A percentile compares a stretch with the other conserved stretches of the same genome.
Conservation (phyloP, 35 echinoderm and acorn worm species). For the Apostichopus parvimensis region DNA sequence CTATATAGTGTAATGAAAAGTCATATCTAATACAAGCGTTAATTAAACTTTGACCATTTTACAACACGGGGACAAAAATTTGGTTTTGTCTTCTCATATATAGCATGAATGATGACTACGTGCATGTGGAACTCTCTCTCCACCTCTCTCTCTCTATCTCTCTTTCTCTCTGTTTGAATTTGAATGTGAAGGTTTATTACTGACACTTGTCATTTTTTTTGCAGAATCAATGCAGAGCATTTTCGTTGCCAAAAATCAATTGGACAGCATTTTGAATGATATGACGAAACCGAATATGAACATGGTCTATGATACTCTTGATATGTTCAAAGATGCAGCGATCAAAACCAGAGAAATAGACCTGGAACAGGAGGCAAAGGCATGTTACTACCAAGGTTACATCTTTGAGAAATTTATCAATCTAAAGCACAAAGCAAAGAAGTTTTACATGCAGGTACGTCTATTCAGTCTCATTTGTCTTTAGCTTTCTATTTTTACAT, state of each 20-base stretch:
- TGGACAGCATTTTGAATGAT: not conserved
- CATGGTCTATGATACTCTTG: constrained; percentile 39
- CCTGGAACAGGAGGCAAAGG: constrained; percentile 23
- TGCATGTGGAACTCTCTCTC: too few relatives aligned
- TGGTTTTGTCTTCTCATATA: too few relatives aligned
- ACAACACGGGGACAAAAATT: too few relatives aligned
- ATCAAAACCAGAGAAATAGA: constrained; percentile 26
- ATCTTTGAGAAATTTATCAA: not conserved
- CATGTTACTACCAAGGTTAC: constrained; percentile 6
- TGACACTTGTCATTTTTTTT: not conserved
- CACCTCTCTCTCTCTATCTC: too few relatives aligned
- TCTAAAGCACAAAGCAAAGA: not conserved
- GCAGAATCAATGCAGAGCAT: constrained; percentile 15
- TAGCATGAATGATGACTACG: too few relatives aligned
- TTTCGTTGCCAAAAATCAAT: not conserved
- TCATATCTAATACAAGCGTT: too few relatives aligned
- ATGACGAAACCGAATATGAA: constrained; percentile 3
- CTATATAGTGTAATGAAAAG: too few relatives aligned
- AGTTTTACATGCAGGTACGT: constrained; percentile 6
- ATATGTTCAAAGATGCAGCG: constrained; percentile 29
- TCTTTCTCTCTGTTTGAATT: too few relatives aligned
- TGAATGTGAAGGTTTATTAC: too few relatives aligned
- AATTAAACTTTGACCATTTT: too few relatives aligned
- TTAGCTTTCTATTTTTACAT: too few relatives aligned
- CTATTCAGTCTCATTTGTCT: not conserved